phyloP scores from a whole-genome alignment of 2,797 vertebrate species.

The Tarsius wallacei region DNA sequence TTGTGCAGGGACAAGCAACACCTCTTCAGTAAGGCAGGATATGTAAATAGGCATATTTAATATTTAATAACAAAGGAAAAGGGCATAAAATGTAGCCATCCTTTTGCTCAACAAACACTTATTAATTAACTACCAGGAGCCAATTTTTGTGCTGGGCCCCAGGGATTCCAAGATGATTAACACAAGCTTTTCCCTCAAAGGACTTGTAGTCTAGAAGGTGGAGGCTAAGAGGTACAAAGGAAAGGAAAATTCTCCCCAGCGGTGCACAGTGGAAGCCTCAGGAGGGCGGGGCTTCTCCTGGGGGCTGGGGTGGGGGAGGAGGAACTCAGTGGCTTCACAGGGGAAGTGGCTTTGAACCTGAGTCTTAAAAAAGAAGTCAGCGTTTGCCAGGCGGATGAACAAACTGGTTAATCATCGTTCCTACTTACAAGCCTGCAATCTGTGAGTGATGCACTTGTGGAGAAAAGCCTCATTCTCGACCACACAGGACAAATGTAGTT shows the following conservation, averaged over 20 bases:
- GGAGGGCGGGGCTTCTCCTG: not conserved
- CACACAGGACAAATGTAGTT: not conserved
- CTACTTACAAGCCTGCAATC: not conserved
- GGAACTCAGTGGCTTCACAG: not conserved
- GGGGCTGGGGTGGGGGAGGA: not conserved
- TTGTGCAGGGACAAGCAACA: not conserved
- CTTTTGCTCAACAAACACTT: constrained; percentile 40
- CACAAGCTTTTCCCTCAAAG: constrained; percentile 17
- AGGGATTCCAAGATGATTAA: not conserved
- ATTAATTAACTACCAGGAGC: constrained; percentile 54
- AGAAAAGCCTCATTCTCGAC: not conserved
- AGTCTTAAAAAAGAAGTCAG: not conserved
- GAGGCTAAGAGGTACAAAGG: not conserved
- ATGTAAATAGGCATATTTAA: not conserved
- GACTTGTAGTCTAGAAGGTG: not conserved
- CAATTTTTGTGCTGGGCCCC: not conserved
- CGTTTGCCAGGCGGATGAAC: not conserved
- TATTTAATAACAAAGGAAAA: constrained; percentile 41
- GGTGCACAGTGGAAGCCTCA: not conserved
- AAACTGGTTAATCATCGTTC: not conserved
- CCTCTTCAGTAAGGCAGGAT: not conserved
- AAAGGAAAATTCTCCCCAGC: not conserved
- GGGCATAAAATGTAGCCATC: not conserved
- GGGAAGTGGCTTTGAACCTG: not conserved
- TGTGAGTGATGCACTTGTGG: too few relatives aligned